Conservation (phyloP, 2,797 vertebrate genomes). For the Acrossocheilus wenchowensis region DNA sequence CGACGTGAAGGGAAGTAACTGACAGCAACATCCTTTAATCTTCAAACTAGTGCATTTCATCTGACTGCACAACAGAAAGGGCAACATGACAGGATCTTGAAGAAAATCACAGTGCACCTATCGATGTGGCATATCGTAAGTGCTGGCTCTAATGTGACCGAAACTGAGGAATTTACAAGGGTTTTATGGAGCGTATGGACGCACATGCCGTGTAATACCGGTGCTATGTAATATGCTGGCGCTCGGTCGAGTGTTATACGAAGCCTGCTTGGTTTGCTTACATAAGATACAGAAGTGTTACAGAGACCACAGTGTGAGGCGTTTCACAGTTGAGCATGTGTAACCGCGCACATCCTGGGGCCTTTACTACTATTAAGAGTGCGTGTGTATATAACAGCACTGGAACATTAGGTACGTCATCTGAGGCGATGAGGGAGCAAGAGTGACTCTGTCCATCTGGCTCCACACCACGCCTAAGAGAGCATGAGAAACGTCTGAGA, state of each 20-base stretch:
- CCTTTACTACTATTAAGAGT: slow-evolving; percentile 1
- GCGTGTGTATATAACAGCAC: neutral
- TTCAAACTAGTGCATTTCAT: neutral
- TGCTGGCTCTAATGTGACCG: neutral
- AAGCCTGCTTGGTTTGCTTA: slow-evolving; percentile 23
- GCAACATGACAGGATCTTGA: neutral
- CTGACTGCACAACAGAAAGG: neutral
- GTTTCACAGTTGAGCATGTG: slow-evolving; percentile 14
- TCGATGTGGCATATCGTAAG: slow-evolving; percentile 19
- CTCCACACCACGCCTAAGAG: slow-evolving; percentile 43
- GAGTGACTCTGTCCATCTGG: slow-evolving; percentile 53
- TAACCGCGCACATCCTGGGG: slow-evolving; percentile 16
- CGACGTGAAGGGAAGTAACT: neutral
- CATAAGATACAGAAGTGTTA: slow-evolving; percentile 23
- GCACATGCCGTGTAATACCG: slow-evolving; percentile 6
- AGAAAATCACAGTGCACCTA: slow-evolving; percentile 8
- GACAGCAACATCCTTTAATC: slow-evolving; percentile 17
- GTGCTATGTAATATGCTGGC: slow-evolving; percentile 2
- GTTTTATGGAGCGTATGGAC: slow-evolving; percentile 27
- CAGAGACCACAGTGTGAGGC: neutral
- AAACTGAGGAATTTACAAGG: slow-evolving; percentile 14
- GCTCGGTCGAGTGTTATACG: neutral
- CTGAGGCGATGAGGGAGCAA: slow-evolving; percentile 13
- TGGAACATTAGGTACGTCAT: slow-evolving; percentile 39
- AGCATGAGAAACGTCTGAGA: slow-evolving; percentile 43